These are phyloP conservation scores for Pilophorus perplexus DNA, from an alignment of 2,888 invertebrate species.

Conservation along the genomic window DNA sequence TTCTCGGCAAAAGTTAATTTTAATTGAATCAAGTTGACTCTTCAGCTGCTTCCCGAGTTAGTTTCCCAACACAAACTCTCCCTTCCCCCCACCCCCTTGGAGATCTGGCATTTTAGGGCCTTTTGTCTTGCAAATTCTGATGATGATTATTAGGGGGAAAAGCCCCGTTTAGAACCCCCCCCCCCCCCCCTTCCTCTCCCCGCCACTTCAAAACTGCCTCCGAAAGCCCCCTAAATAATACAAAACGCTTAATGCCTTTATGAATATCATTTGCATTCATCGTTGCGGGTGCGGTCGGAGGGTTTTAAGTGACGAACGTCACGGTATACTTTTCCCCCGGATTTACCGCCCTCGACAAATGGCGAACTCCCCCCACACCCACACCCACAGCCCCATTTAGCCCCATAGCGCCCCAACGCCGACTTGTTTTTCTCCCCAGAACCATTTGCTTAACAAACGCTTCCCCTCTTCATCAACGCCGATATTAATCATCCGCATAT, in stretches of 20 bases:
- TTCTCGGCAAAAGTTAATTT: not conserved
- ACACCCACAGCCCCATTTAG: too few relatives aligned
- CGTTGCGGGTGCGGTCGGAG: too few relatives aligned
- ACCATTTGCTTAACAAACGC: constrained; percentile 4
- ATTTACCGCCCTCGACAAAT: constrained; percentile 18
- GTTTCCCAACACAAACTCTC: not conserved
- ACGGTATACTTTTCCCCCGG: constrained; percentile 27
- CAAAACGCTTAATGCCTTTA: constrained; percentile 29
- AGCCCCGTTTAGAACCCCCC: too few relatives aligned
- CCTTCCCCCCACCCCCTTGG: not conserved
- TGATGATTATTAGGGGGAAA: too few relatives aligned
- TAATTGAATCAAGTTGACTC: constrained; percentile 14
- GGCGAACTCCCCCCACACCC: too few relatives aligned
- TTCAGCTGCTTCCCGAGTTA: not conserved
- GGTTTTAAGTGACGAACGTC: constrained; percentile 27
- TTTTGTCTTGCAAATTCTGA: constrained; percentile 35
- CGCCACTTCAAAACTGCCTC: too few relatives aligned
- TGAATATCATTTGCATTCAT: constrained; percentile 31
- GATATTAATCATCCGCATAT: constrained; percentile 5
- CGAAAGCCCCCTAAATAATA: too few relatives aligned
- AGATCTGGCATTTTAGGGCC: too few relatives aligned
- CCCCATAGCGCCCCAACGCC: too few relatives aligned
- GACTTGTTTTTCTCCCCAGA: too few relatives aligned
- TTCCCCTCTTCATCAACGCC: too few relatives aligned
- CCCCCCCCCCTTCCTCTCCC: too few relatives aligned